phyloP scores from a whole-genome alignment of 2,888 invertebrate genomes.

The Amphipyra tragopoginis region DNA sequence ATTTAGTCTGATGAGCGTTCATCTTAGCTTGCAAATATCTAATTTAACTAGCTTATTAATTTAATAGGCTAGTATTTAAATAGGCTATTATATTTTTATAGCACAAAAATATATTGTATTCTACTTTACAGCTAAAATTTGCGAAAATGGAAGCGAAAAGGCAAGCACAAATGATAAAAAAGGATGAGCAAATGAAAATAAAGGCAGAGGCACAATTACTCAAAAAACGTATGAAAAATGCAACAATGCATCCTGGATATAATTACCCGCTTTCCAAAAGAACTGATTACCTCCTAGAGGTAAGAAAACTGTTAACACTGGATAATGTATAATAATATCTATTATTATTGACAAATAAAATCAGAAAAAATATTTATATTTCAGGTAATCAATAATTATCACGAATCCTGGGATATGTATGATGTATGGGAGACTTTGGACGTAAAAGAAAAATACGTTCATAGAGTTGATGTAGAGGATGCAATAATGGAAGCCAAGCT shows the following conservation, averaged over 20 bases:
- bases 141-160: constrained; percentile 68
- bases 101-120: no score
- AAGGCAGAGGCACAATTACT: constrained; percentile 67
- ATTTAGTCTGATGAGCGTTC: no score
- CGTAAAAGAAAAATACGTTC: constrained; percentile 70
- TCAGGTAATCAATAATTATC: constrained; percentile 70
- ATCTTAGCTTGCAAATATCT: no score
- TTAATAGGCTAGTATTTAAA: no score
- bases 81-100: no score
- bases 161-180: constrained; percentile 64
- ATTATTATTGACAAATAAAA: no score
- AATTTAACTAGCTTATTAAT: no score
- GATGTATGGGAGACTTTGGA: constrained; percentile 64
- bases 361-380: constrained; percentile 12
- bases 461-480: constrained; percentile 62
- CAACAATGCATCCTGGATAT: constrained; percentile 78
- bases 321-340: not conserved
- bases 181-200: constrained; percentile 64
- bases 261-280: constrained; percentile 73
- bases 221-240: constrained; percentile 80
- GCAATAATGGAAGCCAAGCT: constrained; percentile 67
- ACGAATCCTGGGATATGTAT: constrained; percentile 69
- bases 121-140: constrained; percentile 62
- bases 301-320: constrained; percentile 24
- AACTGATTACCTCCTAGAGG: constrained; percentile 65